Evolutionary conservation across 2,888 invertebrate species (phyloP).

Genomic region (Tanypteryx hageni): DNA sequence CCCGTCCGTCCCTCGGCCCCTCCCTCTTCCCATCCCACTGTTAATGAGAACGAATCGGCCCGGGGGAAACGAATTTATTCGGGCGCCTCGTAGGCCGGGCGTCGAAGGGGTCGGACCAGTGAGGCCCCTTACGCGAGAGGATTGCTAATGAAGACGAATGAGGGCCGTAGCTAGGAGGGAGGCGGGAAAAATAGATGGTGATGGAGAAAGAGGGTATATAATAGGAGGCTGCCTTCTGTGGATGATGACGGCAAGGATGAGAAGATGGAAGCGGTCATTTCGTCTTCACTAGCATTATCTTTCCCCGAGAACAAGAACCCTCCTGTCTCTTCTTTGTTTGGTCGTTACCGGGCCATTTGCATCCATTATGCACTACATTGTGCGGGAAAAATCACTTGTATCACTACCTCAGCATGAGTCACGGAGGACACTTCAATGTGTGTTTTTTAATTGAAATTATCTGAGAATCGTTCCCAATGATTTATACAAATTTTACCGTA

Average conservation of each 20-base stretch:
- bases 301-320: neutral
- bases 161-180: conserved; percentile 35
- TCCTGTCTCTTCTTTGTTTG: neutral
- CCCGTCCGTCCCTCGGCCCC: neutral
- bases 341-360: too few relatives aligned
- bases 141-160: conserved; percentile 59
- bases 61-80: conserved; percentile 50
- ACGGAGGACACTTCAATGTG: too few relatives aligned
- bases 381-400: too few relatives aligned
- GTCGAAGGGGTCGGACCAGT: neutral
- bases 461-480: too few relatives aligned
- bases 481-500: too few relatives aligned
- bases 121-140: conserved; percentile 23
- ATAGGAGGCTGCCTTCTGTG: conserved; percentile 35
- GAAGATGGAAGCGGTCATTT: conserved; percentile 45
- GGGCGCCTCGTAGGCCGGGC: neutral
- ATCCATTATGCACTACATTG: too few relatives aligned
- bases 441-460: too few relatives aligned
- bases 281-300: neutral
- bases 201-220: neutral
- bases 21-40: neutral
- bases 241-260: neutral
- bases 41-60: conserved; percentile 59
- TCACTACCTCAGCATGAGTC: too few relatives aligned
- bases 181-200: neutral